A percentile compares a stretch with the other conserved stretches of the same genome.
phyloP scores from a whole-genome alignment of 2,888 invertebrate species.

The Amaurobius ferox region DNA sequence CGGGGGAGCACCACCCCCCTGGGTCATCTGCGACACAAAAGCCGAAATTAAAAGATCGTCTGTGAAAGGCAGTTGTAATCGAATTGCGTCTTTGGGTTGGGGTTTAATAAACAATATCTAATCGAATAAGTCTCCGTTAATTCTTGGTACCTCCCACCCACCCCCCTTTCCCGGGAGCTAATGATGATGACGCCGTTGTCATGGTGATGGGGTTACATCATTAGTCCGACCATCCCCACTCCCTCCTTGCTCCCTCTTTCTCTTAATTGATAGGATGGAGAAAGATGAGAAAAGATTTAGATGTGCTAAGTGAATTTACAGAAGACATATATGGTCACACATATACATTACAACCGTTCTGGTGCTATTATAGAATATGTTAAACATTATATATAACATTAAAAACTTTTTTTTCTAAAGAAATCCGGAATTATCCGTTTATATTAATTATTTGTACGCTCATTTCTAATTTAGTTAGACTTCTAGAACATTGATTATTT shows the following conservation, averaged over 20 bases:
- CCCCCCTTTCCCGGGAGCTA: conserved; percentile 46
- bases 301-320: neutral
- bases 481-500: too few species aligned
- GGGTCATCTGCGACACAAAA: conserved; percentile 67
- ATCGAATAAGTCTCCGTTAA: conserved; percentile 70
- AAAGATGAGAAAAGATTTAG: neutral
- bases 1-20: conserved; percentile 29
- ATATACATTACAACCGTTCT: too few species aligned
- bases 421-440: too few species aligned
- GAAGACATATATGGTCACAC: conserved; percentile 44
- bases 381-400: too few species aligned
- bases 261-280: conserved; percentile 68
- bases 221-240: conserved; percentile 57
- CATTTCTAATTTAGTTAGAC: too few species aligned
- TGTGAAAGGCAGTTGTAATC: conserved; percentile 56
- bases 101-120: conserved; percentile 72
- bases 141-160: conserved; percentile 49
- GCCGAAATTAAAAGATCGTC: conserved; percentile 72
- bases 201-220: conserved; percentile 66
- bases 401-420: too few species aligned
- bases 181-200: conserved; percentile 70
- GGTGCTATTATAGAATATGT: too few species aligned
- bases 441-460: too few species aligned
- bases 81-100: conserved; percentile 68
- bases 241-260: conserved; percentile 33